Evolutionary conservation across 2,888 invertebrate genomes (phyloP).

Genomic region (Ecdyonurus torrentis): DNA sequence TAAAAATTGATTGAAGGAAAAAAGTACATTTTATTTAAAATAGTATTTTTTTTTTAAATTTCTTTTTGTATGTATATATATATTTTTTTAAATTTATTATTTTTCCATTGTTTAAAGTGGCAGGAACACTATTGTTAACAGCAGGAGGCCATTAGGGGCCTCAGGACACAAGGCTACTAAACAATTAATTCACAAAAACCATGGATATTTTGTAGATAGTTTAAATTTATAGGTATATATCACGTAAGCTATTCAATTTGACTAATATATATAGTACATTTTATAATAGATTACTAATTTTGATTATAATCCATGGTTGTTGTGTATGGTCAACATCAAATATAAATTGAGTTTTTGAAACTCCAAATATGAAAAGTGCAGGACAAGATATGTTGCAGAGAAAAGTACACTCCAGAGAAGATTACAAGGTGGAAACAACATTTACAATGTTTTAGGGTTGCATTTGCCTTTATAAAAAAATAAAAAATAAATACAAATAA

Average conservation of each 20-base stretch:
- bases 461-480: not conserved
- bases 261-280: not conserved
- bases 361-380: not conserved
- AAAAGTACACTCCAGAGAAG: not conserved
- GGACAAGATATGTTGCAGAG: not conserved
- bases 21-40: slow-evolving; percentile 7
- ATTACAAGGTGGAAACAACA: not conserved
- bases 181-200: not conserved
- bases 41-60: slow-evolving; percentile 8
- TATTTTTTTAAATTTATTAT: slow-evolving; percentile 5
- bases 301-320: not conserved
- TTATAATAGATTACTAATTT: not conserved
- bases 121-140: slow-evolving; percentile 3
- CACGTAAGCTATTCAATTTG: no score
- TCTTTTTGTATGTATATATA: slow-evolving; percentile 8
- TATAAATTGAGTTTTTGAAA: not conserved
- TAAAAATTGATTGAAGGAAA: no score
- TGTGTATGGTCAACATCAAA: not conserved
- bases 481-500: no score
- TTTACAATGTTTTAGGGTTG: not conserved
- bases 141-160: not conserved
- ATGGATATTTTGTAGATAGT: not conserved
- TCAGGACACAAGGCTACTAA: not conserved
- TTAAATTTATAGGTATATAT: not conserved
- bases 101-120: slow-evolving; percentile 7